Conservation (phyloP, 2,113 vertebrate genomes). For the Mormoops blainvillei region DNA sequence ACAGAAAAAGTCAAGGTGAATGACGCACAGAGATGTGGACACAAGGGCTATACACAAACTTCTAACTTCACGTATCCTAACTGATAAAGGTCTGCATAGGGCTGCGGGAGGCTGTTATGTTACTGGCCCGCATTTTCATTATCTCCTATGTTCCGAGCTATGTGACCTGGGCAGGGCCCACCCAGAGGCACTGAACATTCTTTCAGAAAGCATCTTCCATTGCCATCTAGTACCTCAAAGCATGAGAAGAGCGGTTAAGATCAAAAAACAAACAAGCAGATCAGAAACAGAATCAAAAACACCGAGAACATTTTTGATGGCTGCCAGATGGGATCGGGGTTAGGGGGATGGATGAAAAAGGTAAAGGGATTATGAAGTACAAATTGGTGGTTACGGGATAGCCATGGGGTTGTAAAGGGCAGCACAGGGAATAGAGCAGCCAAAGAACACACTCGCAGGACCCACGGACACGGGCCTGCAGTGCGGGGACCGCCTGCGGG, state of each 20-base stretch:
- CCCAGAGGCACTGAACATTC: neutral
- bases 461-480: no score
- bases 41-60: neutral
- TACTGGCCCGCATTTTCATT: neutral
- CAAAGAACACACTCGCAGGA: no score
- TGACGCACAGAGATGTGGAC: neutral
- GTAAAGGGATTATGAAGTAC: no score
- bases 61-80: neutral
- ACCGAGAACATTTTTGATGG: no score
- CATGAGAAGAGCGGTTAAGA: neutral
- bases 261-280: neutral
- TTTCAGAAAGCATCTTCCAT: neutral
- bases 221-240: neutral
- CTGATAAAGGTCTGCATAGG: neutral
- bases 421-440: no score
- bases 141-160: neutral
- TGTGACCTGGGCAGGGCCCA: neutral
- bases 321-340: no score
- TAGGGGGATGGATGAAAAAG: no score
- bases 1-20: neutral
- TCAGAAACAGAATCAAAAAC: no score
- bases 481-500: no score
- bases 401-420: no score
- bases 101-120: neutral
- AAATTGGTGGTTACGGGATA: no score